A percentile compares a stretch with the other conserved stretches of the same genome.
These are phyloP conservation scores for Tamandua tetradactyla DNA, from an alignment of 2,797 vertebrate genomes.

Conservation along the genomic window DNA sequence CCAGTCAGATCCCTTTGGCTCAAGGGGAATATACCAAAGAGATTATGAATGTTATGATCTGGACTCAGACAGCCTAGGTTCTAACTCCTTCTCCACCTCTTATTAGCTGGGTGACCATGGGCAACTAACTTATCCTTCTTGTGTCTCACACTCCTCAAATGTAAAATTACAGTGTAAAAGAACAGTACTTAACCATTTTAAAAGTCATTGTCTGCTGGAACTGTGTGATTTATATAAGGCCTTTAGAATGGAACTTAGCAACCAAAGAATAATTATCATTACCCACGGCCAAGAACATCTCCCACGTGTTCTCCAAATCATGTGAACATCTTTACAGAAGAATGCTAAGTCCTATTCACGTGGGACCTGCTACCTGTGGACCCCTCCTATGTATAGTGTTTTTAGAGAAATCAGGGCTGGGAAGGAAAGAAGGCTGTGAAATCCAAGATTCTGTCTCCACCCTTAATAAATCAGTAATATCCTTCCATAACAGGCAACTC, in stretches of 20 bases:
- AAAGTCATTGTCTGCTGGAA: background rate
- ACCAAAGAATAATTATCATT: background rate
- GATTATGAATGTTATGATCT: background rate
- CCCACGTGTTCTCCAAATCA: background rate
- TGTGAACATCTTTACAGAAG: background rate
- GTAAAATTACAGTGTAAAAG: background rate
- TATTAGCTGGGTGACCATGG: too few species aligned
- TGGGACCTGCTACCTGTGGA: background rate
- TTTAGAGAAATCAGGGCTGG: background rate
- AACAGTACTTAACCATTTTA: background rate
- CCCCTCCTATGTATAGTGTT: background rate
- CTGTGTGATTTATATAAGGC: background rate
- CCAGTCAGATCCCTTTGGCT: background rate
- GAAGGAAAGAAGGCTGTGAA: background rate
- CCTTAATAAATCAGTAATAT: background rate
- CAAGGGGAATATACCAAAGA: background rate
- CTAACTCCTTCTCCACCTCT: background rate
- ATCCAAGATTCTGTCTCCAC: background rate
- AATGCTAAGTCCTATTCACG: background rate
- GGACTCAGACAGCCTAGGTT: background rate
- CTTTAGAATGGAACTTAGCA: background rate
- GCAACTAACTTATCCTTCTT: background rate
- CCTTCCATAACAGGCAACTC: background rate
- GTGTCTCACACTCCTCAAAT: background rate
- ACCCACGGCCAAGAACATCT: background rate